Base-by-base conservation (phyloP, 2,113 vertebrate species). In the Pao palembangensis region DNA sequence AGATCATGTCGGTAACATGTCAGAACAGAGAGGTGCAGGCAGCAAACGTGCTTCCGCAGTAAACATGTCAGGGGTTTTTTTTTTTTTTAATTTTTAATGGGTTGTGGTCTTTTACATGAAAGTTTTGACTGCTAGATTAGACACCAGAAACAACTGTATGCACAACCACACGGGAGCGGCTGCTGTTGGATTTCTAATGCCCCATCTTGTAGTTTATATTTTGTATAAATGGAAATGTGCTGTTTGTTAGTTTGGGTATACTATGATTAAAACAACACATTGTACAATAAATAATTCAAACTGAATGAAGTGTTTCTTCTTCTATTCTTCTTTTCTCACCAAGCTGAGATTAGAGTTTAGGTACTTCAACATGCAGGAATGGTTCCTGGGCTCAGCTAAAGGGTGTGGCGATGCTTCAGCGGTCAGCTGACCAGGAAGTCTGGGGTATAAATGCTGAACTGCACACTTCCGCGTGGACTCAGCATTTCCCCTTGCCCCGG, bases 211-310 rank as follows among this genome's bases (percentile, higher is more conserved):
- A 86, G 83, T 82, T 88, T 87, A 86, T 89, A 89, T 90, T 91
- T 90, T 91, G 86, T 90, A 89, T 84, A 85, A 80, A 85, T 86
- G 48, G 41, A 74, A 82, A 83, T 79, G 80, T 81, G 83, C 62
- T 85, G 81, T 80, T 80, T 81, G 79, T 82, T 82, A 80, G 64
- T 79, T 87, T 77, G 69, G 71, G 54, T 84, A 73, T 67, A 72
- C 53, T 47, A 78, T 51, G 57, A 73, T 73, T 67, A 83, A 71
- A 47, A 84, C 85, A 82, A 77, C 25, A 82, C 18, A 55, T 77
- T 87, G 85, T 90, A 82, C 58, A 89, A 89, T 81, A 85, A 88
- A 88, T 79, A 55, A 75, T 84, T 66, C 80, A 69, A 83, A 73
- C 0, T 1, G 71, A 34, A 64, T 6, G 10, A 42, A 48, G 53